A percentile compares a stretch with the other conserved stretches of the same genome.
Conservation (phyloP, 2,797 vertebrate genomes). For the Sylvia borin region DNA sequence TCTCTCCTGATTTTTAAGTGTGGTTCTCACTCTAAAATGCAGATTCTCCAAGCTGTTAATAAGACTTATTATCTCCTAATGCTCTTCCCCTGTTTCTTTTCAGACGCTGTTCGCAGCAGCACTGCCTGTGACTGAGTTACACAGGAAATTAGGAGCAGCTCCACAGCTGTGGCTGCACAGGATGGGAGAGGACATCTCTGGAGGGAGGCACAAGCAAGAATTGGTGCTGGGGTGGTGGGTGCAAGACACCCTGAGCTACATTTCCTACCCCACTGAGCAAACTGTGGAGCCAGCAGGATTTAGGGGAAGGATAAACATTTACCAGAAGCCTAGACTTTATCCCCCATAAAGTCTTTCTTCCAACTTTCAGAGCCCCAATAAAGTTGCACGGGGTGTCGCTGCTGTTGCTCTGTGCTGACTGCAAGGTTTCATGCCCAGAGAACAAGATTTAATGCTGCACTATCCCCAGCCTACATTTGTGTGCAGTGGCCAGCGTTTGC, state of each 20-base stretch:
- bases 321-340: not conserved
- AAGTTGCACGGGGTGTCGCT: rapidly evolving
- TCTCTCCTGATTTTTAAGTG: conserved; percentile 38
- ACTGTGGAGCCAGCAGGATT: not conserved
- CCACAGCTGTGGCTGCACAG: not conserved
- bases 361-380: not conserved
- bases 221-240: rapidly evolving
- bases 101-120: not conserved
- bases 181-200: not conserved
- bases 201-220: not conserved
- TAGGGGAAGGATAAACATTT: not conserved
- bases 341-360: not conserved
- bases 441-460: not conserved
- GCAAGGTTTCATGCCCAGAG: not conserved
- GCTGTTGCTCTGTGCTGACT: not conserved
- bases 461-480: not conserved
- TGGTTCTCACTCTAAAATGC: not conserved
- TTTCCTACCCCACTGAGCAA: not conserved
- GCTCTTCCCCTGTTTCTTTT: not conserved
- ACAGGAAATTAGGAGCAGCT: conserved; percentile 10
- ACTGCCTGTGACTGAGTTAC: not conserved
- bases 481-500: not conserved
- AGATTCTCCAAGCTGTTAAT: conserved; percentile 25
- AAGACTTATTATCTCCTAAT: conserved; percentile 15
- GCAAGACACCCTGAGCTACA: not conserved